These are phyloP conservation scores for Eublepharis macularius DNA, from an alignment of 2,113 vertebrate genomes.

Conservation along the genomic window DNA sequence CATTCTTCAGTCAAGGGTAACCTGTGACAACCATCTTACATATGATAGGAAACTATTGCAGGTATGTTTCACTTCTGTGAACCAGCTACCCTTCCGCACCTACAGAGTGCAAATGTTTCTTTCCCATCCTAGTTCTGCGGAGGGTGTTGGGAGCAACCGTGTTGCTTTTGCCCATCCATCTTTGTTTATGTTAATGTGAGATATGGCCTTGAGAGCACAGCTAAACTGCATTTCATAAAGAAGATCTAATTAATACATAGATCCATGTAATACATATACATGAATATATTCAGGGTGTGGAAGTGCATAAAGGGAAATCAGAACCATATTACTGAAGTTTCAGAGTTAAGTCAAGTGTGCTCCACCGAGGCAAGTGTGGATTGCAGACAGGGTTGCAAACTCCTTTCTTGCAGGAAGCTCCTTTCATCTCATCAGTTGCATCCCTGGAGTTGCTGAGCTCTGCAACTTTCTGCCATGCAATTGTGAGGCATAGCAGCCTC, in stretches of 20 bases:
- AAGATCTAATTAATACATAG: not conserved
- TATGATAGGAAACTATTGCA: not conserved
- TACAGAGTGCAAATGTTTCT: not conserved
- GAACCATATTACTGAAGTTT: not conserved
- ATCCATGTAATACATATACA: not conserved
- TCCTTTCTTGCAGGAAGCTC: no score
- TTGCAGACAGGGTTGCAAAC: not conserved
- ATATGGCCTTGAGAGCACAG: not conserved
- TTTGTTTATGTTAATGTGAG: not conserved
- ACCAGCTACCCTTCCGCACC: not conserved
- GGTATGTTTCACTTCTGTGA: not conserved
- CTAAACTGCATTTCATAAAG: not conserved
- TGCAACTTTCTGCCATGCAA: not conserved
- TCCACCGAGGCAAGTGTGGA: not conserved
- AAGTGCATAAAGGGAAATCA: not conserved
- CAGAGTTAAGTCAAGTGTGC: not conserved
- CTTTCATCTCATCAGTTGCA: not conserved
- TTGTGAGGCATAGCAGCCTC: not conserved
- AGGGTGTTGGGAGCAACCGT: not conserved
- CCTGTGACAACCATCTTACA: no score
- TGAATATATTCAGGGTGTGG: not conserved
- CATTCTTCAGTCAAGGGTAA: no score
- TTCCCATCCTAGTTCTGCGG: not conserved
- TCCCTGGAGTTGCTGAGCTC: not conserved
- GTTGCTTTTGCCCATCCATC: no score